A percentile compares a stretch with the other conserved stretches of the same genome.
Conservation (phyloP, 2,797 vertebrate species). For the Rhinophrynus dorsalis region DNA sequence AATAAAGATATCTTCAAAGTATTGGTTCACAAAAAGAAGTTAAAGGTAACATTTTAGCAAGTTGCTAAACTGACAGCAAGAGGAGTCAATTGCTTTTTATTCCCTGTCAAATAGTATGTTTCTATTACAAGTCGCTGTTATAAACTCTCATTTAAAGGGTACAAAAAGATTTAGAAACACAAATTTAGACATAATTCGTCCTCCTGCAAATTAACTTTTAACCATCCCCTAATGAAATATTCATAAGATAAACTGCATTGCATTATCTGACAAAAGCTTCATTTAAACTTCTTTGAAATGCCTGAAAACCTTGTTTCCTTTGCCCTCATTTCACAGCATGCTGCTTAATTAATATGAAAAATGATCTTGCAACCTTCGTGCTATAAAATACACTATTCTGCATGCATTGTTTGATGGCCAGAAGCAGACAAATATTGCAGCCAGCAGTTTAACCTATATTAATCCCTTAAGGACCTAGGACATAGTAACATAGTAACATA, state of each 20-base stretch:
- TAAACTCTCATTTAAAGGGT: too few species aligned
- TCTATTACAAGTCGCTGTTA: too few species aligned
- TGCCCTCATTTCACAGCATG: slow-evolving; percentile 13
- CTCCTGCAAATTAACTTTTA: not conserved
- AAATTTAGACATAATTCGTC: not conserved
- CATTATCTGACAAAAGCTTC: slow-evolving; percentile 38
- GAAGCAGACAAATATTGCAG: slow-evolving; percentile 37
- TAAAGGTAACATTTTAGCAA: too few species aligned
- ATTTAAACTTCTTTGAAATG: slow-evolving; percentile 37
- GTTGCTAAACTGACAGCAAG: too few species aligned
- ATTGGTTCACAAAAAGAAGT: too few species aligned
- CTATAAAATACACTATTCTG: slow-evolving; percentile 40
- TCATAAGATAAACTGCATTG: slow-evolving; percentile 12
- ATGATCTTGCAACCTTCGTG: slow-evolving; percentile 42
- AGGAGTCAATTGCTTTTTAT: too few species aligned
- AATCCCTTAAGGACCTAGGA: too few species aligned
- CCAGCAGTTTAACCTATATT: slow-evolving; percentile 11
- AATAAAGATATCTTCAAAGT: too few species aligned
- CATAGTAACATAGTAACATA: too few species aligned
- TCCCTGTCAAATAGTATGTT: too few species aligned
- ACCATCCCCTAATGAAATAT: slow-evolving; percentile 27
- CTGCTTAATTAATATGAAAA: slow-evolving; percentile 45
- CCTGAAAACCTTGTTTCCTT: slow-evolving; percentile 13
- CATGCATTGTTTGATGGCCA: slow-evolving; percentile 53
- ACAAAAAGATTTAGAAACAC: too few species aligned